Conservation (phyloP, 2,113 vertebrate species). For the Anseranas semipalmata region DNA sequence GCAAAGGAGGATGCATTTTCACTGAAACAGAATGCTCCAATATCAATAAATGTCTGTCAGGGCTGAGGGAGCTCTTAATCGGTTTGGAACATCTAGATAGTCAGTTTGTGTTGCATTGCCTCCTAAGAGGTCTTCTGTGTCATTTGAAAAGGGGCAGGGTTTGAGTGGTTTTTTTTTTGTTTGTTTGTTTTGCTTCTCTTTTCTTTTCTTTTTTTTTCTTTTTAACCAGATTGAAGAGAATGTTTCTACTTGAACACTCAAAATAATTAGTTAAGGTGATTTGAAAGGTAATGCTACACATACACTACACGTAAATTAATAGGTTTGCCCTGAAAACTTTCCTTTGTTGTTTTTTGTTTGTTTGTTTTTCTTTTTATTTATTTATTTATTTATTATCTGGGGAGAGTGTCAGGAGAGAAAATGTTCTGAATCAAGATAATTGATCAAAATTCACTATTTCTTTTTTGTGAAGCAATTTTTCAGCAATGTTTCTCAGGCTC, state of each 20-base stretch:
- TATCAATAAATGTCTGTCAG: conserved; percentile 38
- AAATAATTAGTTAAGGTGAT: background rate
- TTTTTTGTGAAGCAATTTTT: background rate
- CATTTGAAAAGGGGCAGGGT: background rate
- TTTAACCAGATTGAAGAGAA: background rate
- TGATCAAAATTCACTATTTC: background rate
- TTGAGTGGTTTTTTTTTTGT: background rate
- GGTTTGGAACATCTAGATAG: conserved; percentile 56
- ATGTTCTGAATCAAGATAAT: background rate
- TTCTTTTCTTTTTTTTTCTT: background rate
- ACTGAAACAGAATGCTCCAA: conserved; percentile 50
- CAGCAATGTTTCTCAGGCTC: background rate
- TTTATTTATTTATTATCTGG: too few relatives aligned
- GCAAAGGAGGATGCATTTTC: conserved; percentile 50
- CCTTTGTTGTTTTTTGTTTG: background rate
- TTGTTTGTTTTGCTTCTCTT: background rate
- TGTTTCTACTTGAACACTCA: background rate
- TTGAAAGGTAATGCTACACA: background rate
- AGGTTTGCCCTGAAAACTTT: background rate
- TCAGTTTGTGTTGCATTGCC: conserved; percentile 16
- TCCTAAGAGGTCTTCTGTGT: background rate
- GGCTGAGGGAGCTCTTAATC: conserved; percentile 22
- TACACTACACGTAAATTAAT: background rate
- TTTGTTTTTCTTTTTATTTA: background rate
- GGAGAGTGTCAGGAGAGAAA: background rate